A percentile compares a stretch with the other conserved stretches of the same genome.
Evolutionary conservation across 2,888 invertebrate genomes (phyloP).

Genomic region (Oeneis ivallda): DNA sequence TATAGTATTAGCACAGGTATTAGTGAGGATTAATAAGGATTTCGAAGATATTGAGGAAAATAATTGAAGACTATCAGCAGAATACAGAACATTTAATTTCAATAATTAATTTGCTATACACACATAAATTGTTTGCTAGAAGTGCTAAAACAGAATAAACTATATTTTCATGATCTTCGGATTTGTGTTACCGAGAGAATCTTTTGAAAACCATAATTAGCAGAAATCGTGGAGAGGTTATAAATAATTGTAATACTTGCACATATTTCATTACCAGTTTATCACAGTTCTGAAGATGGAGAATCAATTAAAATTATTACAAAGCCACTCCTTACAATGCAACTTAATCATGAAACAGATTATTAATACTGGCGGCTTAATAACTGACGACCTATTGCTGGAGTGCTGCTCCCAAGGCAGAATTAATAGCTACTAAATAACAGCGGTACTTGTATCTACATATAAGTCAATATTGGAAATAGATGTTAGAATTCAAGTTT

Average conservation of each 20-base stretch:
- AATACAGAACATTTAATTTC: too few relatives aligned
- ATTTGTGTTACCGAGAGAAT: not conserved
- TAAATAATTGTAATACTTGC: not conserved
- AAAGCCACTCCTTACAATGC: constrained; percentile 35
- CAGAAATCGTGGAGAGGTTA: not conserved
- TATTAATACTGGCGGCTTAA: constrained; percentile 9
- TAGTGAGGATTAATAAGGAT: too few relatives aligned
- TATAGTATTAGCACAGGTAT: too few relatives aligned
- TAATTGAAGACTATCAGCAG: too few relatives aligned
- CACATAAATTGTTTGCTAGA: too few relatives aligned
- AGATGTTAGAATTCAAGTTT: constrained; percentile 10
- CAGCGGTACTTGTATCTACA: not conserved
- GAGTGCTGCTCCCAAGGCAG: constrained; percentile 2
- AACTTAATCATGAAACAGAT: constrained; percentile 26
- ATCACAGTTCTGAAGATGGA: constrained; percentile 2
- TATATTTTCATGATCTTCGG: too few relatives aligned
- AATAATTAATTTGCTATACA: too few relatives aligned
- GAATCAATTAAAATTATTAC: constrained; percentile 33
- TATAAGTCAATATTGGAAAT: constrained; percentile 16
- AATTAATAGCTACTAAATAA: constrained; percentile 10
- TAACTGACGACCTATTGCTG: constrained; percentile 9
- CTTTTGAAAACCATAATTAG: not conserved
- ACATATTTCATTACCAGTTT: not conserved
- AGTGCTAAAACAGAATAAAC: too few relatives aligned
- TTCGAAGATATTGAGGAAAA: too few relatives aligned